A percentile compares a stretch with the other conserved stretches of the same genome.
Evolutionary conservation across 2,888 invertebrate genomes (phyloP).

Genomic region (Empis livida): DNA sequence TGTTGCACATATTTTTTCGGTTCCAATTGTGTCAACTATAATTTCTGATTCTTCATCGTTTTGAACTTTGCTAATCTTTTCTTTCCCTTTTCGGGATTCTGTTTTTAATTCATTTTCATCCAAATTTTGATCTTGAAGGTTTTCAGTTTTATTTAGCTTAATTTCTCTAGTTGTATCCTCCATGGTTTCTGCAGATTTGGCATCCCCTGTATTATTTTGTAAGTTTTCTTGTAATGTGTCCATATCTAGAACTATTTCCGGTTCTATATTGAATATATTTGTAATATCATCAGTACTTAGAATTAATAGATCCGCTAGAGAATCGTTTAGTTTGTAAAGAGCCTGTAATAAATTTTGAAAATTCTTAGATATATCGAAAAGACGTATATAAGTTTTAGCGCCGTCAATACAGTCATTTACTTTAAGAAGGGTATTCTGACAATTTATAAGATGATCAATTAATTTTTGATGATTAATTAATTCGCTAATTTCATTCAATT

Average conservation of each 20-base stretch:
- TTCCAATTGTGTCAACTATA: too few relatives aligned
- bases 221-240: background rate
- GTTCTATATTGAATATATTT: background rate
- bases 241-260: background rate
- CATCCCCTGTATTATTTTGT: too few relatives aligned
- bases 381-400: background rate
- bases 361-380: background rate
- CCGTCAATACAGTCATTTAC: background rate
- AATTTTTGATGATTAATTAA: constrained; percentile 1
- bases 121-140: too few relatives aligned
- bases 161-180: background rate
- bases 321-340: background rate
- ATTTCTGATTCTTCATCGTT: too few relatives aligned
- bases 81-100: too few relatives aligned
- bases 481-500: constrained; percentile 25
- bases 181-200: too few relatives aligned
- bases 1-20: too few relatives aligned
- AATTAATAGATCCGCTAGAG: background rate
- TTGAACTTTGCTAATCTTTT: too few relatives aligned
- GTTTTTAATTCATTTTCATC: too few relatives aligned
- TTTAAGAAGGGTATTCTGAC: background rate
- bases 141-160: constrained; percentile 9
- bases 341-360: background rate
- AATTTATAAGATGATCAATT: background rate
- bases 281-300: background rate